Base-by-base conservation (phyloP, 1,140 invertebrate genomes). In the Zophobas atratus region DNA sequence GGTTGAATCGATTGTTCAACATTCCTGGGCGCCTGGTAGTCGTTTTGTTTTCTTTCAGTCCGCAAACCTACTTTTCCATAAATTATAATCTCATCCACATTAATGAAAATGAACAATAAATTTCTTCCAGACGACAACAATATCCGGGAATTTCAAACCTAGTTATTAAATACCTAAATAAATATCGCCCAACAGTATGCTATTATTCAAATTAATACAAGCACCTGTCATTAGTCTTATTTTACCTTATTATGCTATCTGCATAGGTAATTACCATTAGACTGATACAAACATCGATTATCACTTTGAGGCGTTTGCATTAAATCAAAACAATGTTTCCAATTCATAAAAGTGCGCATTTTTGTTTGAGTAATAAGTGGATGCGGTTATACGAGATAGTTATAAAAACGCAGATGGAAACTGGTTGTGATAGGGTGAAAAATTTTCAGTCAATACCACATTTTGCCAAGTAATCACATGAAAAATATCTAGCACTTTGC, bases 61-160 rank as follows among this genome's bases (percentile, higher is more conserved):
- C 35, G 33, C 38, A 60, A 60, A 60, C 56, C 56, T 60, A 60
- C 56, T 38, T 60, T 60, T 60, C 56, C 53, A 55, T 34, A 55
- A 20, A 20, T 20, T 20, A 20, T 34, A 55, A 55, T 5, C 35
- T 34, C 53, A 60, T 38, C 34, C n/a, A 35, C n/a, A 36, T 6
- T 60, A 60, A 60, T 60, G 56, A 60, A 60, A 60, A 60, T 60
- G 5, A 60, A 60, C 56, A 60, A 36, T 38, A 60, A 60, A 60
- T 38, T 60, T 60, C 56, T 1, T 39, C 34, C 36, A 8, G 36
- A 1, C 36, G 35, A 8, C 56, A 39, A 6, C 32, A 2, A 60
- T 36, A 60, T 60, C 56, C 56, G 56, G 56, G 56, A 60, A 60
- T 60, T 60, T 39, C 8, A 60, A 60, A 60, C 56, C 56, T 36